Percentiles rank a stretch among this genome's conserved stretches.
Evolutionary conservation across 2,113 vertebrate genomes (phyloP).

Genomic region (Garra rufa): DNA sequence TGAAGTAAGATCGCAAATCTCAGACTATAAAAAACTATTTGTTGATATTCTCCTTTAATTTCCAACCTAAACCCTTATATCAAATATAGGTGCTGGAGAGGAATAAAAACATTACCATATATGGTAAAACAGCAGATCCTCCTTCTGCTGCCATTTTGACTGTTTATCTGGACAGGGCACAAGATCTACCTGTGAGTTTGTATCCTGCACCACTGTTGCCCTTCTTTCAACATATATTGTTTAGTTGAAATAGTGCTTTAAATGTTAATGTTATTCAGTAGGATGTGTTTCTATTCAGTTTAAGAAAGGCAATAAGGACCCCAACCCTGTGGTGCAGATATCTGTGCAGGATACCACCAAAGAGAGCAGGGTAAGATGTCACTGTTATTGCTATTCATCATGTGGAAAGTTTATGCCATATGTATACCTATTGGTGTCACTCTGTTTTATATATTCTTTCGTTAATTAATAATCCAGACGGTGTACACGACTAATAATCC

Average conservation of each 20-base stretch:
- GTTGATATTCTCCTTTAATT: background rate
- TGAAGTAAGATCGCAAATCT: slow-evolving; percentile 74
- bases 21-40: background rate
- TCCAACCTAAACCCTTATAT: background rate
- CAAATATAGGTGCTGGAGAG: slow-evolving; percentile 81
- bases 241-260: background rate
- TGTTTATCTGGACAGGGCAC: slow-evolving; percentile 87
- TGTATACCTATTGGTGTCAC: background rate
- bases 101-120: slow-evolving; percentile 81
- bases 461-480: slow-evolving; percentile 69
- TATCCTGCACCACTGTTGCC: background rate
- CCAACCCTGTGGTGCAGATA: slow-evolving; percentile 87
- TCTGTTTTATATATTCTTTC: background rate
- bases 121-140: slow-evolving; percentile 77
- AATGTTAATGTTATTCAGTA: background rate
- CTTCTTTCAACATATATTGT: background rate
- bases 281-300: slow-evolving; percentile 70
- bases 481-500: slow-evolving; percentile 79
- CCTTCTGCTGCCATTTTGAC: slow-evolving; percentile 88
- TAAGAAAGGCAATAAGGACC: slow-evolving; percentile 87
- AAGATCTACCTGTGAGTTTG: slow-evolving; percentile 84
- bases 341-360: slow-evolving; percentile 86
- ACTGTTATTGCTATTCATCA: too few species aligned
- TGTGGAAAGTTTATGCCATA: background rate
- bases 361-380: slow-evolving; percentile 83